Conservation (phyloP, 2,113 vertebrate genomes). For the Isurus oxyrinchus region DNA sequence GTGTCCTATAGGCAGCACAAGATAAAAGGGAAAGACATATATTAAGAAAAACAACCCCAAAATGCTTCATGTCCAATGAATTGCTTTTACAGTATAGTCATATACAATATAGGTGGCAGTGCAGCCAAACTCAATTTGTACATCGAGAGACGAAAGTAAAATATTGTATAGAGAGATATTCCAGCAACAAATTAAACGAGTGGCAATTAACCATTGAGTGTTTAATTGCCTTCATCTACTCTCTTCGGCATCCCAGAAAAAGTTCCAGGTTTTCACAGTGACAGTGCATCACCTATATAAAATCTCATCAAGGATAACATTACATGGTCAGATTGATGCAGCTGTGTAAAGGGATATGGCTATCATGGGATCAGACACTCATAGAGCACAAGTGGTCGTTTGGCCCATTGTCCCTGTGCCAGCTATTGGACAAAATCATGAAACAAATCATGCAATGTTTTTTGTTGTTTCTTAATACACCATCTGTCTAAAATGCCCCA, state of each 20-base stretch:
- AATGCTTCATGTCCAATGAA: not conserved
- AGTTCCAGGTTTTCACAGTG: not conserved
- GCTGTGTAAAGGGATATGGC: not conserved
- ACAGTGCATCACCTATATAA: not conserved
- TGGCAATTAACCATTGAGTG: not conserved
- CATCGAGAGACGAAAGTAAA: too few relatives aligned
- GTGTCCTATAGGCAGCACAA: constrained; percentile 15
- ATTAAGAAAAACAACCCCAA: not conserved
- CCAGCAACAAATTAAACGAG: not conserved
- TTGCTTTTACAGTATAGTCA: not conserved
- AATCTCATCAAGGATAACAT: not conserved
- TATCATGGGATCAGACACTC: not conserved
- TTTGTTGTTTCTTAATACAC: not conserved
- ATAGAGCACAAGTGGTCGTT: not conserved
- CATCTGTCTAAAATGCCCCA: too few relatives aligned
- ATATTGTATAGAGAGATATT: too few relatives aligned
- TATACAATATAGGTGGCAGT: too few relatives aligned
- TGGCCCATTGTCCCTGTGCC: not conserved
- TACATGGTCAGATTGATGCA: not conserved
- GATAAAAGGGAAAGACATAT: not conserved
- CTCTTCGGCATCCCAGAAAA: not conserved
- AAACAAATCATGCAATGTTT: too few relatives aligned
- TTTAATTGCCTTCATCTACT: not conserved
- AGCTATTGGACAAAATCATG: not conserved
- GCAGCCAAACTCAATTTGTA: not conserved